A percentile compares a stretch with the other conserved stretches of the same genome.
phyloP scores from a whole-genome alignment of 2,113 vertebrate genomes.

The Pycnonotus jocosus region DNA sequence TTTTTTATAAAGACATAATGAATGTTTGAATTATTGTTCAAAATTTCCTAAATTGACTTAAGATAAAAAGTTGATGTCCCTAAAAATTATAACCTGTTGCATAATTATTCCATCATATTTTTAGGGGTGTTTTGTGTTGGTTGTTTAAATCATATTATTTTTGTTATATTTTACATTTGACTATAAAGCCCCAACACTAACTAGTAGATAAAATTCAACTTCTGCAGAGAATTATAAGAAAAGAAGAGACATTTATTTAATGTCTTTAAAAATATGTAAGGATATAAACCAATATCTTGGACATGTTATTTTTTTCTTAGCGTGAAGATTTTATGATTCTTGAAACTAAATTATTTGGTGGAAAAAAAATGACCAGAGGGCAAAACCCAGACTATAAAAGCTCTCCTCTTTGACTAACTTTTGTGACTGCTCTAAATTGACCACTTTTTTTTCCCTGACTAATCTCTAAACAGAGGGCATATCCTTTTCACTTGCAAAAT shows the following conservation, averaged over 20 bases:
- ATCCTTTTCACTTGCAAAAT: slow-evolving; percentile 68
- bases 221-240: background rate
- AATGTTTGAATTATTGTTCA: background rate
- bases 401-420: slow-evolving; percentile 50
- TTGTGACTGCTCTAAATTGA: slow-evolving; percentile 45
- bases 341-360: background rate
- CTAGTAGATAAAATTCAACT: background rate
- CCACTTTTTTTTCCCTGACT: slow-evolving; percentile 55
- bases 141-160: background rate
- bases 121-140: fast-evolving
- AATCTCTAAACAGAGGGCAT: slow-evolving; percentile 72
- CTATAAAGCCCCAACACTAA: background rate
- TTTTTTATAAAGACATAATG: background rate
- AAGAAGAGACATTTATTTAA: background rate
- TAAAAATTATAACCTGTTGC: background rate
- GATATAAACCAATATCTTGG: background rate
- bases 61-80: background rate
- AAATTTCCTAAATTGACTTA: background rate
- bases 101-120: background rate
- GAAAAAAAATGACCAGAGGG: background rate
- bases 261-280: background rate
- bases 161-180: background rate
- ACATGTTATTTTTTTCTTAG: background rate
- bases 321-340: background rate
- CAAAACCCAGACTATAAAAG: background rate